Evolutionary conservation across 2,797 vertebrate species (phyloP).

Genomic region (Pelodytes ibericus): DNA sequence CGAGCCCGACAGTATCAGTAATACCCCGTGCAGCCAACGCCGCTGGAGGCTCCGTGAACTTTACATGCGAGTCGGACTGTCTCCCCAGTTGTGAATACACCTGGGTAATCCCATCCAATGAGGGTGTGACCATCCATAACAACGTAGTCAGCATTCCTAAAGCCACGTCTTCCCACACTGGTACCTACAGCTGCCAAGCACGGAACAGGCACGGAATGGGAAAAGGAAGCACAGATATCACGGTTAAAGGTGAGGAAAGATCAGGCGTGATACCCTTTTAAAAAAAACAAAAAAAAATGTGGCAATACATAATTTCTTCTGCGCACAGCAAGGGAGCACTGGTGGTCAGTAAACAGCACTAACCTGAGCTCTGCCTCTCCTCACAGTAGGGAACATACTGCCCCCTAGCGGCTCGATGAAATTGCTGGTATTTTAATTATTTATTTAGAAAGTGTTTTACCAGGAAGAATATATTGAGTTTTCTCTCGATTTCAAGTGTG

Average conservation of each 20-base stretch:
- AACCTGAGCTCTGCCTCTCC: too few relatives aligned
- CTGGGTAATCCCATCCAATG: slow-evolving; percentile 11
- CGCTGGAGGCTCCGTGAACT: slow-evolving; percentile 5
- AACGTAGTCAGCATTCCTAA: neutral
- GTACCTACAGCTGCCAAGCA: slow-evolving; percentile 12
- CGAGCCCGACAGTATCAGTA: neutral
- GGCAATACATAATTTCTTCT: too few relatives aligned
- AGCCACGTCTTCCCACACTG: neutral
- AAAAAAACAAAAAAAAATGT: too few relatives aligned
- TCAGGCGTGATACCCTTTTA: too few relatives aligned
- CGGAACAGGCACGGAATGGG: neutral
- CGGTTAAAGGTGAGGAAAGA: neutral
- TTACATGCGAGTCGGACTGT: slow-evolving; percentile 16
- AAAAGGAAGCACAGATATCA: neutral
- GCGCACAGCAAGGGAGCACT: too few relatives aligned
- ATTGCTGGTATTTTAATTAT: too few relatives aligned
- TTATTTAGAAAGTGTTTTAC: too few relatives aligned
- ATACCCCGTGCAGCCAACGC: neutral
- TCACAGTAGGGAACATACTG: too few relatives aligned
- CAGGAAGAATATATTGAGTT: too few relatives aligned
- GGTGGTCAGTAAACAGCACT: too few relatives aligned
- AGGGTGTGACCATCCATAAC: neutral
- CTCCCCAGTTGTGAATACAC: neutral
- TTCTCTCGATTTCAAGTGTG: too few relatives aligned
- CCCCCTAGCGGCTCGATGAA: too few relatives aligned